These are phyloP conservation scores for Lathronympha strigana DNA, from an alignment of 2,888 invertebrate genomes.

Conservation along the genomic window DNA sequence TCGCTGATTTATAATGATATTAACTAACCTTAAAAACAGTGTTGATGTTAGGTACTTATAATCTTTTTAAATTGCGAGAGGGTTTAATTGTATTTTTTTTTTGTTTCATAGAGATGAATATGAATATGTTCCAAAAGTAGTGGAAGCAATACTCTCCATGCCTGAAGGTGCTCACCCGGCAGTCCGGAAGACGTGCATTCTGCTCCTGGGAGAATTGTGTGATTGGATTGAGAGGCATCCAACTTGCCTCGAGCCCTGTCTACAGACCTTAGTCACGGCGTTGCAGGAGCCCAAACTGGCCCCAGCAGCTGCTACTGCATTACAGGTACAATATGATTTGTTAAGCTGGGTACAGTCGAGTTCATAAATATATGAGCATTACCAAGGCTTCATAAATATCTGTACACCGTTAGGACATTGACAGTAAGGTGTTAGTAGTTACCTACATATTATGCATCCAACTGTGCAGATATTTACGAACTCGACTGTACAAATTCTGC, in stretches of 20 bases:
- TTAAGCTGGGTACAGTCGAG: too few relatives aligned
- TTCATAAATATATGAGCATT: too few relatives aligned
- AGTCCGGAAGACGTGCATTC: constrained; percentile 94
- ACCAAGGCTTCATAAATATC: too few relatives aligned
- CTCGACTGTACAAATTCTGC: too few relatives aligned
- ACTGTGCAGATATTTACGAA: too few relatives aligned
- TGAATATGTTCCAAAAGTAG: constrained; percentile 96
- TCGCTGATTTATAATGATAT: too few relatives aligned
- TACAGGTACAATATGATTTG: constrained; percentile 82
- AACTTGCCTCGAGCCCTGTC: constrained; percentile 90
- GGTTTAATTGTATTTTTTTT: not conserved
- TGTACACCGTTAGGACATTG: too few relatives aligned
- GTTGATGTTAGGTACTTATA: too few relatives aligned
- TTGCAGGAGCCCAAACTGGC: constrained; percentile 90
- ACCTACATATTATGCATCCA: too few relatives aligned
- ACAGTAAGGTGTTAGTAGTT: too few relatives aligned
- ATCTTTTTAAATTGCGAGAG: too few relatives aligned
- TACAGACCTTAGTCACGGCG: constrained; percentile 91
- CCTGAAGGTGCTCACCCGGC: constrained; percentile 93
- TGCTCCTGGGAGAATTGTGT: constrained; percentile 94
- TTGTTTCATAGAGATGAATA: constrained; percentile 89
- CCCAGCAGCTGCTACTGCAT: constrained; percentile 91
- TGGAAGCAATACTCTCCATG: constrained; percentile 94
- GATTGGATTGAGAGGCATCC: constrained; percentile 98
- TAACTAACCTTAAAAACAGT: too few relatives aligned